Percentiles rank a stretch among this genome's conserved stretches.
Conservation (phyloP, 2,888 invertebrate genomes). For the Eupithecia inturbata region DNA sequence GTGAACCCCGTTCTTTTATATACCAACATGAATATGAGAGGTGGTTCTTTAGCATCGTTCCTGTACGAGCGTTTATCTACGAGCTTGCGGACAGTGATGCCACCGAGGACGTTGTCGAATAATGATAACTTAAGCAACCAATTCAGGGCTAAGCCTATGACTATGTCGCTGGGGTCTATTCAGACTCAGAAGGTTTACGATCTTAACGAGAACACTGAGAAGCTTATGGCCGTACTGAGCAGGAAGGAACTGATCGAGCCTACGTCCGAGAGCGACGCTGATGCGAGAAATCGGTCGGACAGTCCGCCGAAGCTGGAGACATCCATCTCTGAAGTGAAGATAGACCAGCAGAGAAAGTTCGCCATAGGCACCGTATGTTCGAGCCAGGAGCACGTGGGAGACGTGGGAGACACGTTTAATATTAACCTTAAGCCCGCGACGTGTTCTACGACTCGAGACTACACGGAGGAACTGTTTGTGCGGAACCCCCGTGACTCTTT, state of each 20-base stretch:
- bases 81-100: background rate
- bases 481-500: constrained; percentile 52
- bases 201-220: constrained; percentile 71
- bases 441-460: background rate
- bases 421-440: background rate
- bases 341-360: constrained; percentile 46
- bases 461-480: background rate
- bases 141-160: constrained; percentile 45
- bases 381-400: too few species aligned
- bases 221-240: constrained; percentile 67
- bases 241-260: constrained; percentile 55
- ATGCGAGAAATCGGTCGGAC: constrained; percentile 42
- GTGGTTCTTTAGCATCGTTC: background rate
- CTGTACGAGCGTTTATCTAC: background rate
- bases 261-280: constrained; percentile 24
- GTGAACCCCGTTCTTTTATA: background rate
- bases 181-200: constrained; percentile 70
- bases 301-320: constrained; percentile 73
- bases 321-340: constrained; percentile 65
- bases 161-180: constrained; percentile 57
- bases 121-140: background rate
- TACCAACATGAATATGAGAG: background rate
- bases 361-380: background rate
- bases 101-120: background rate
- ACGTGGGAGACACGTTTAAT: background rate